Conservation (phyloP, 2,888 invertebrate genomes). For the Lepidocyrtinus sp. region DNA sequence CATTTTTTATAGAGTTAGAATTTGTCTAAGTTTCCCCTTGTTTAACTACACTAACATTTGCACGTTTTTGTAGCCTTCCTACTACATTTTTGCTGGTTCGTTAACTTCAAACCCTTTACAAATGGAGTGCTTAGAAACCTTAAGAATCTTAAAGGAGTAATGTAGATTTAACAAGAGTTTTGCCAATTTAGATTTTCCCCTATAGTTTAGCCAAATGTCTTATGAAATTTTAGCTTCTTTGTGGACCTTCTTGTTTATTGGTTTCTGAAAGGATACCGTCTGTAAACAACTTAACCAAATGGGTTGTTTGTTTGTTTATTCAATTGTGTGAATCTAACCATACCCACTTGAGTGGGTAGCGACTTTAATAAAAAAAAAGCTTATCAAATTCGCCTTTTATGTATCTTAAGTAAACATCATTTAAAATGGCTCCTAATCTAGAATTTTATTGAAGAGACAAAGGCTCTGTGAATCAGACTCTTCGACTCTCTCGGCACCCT, state of each 20-base stretch:
- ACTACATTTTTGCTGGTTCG: slow-evolving; percentile 55
- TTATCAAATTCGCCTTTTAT: not conserved
- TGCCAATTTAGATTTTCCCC: slow-evolving; percentile 16
- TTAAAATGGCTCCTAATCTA: no score
- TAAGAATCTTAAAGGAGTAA: no score
- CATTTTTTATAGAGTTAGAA: not conserved
- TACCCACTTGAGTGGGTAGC: not conserved
- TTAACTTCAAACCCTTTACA: slow-evolving; percentile 29
- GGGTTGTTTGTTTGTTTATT: slow-evolving; percentile 13
- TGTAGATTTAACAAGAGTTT: slow-evolving; percentile 17
- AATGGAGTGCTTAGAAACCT: not conserved
- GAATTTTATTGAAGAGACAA: no score
- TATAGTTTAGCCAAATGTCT: slow-evolving; percentile 5
- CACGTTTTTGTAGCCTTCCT: slow-evolving; percentile 30
- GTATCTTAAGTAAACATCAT: not conserved
- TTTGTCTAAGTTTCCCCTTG: not conserved
- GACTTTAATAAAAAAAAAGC: not conserved
- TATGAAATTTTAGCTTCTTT: slow-evolving; percentile 24
- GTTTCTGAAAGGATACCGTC: not conserved
- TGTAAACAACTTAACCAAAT: slow-evolving; percentile 5
- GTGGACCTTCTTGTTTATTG: slow-evolving; percentile 10
- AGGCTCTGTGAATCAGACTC: no score
- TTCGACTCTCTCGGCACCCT: no score
- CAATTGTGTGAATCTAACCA: slow-evolving; percentile 8
- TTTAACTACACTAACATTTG: slow-evolving; percentile 35